A percentile compares a stretch with the other conserved stretches of the same genome.
These are phyloP conservation scores for Channallabes apus DNA, from an alignment of 2,797 vertebrate genomes.

Conservation along the genomic window DNA sequence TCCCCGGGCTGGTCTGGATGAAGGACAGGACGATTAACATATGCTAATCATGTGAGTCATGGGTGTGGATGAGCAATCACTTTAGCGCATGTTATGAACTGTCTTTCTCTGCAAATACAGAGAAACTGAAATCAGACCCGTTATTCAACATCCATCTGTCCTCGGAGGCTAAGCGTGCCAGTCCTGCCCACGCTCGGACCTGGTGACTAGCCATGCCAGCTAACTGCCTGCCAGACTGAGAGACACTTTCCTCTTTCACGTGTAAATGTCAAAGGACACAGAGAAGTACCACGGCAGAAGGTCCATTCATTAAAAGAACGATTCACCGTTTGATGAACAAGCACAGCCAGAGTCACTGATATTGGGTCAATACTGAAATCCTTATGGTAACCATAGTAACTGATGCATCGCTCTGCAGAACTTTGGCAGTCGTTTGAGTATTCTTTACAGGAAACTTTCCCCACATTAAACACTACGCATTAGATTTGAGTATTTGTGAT, in stretches of 20 bases:
- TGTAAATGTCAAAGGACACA: slow-evolving; percentile 24
- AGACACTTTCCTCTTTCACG: slow-evolving; percentile 13
- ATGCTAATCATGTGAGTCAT: slow-evolving; percentile 23
- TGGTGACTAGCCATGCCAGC: slow-evolving; percentile 29
- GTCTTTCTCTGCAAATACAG: slow-evolving; percentile 6
- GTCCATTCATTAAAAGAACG: slow-evolving; percentile 33
- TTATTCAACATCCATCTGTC: slow-evolving; percentile 16
- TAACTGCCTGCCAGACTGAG: slow-evolving; percentile 24
- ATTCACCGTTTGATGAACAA: not conserved
- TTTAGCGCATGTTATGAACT: not conserved
- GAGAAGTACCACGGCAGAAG: slow-evolving; percentile 2
- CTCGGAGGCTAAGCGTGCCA: slow-evolving; percentile 9
- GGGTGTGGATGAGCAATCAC: not conserved
- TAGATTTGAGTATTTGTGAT: not conserved
- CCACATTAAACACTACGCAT: not conserved
- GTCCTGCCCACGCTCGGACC: slow-evolving; percentile 20
- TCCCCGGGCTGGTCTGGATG: not conserved
- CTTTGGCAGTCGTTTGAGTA: not conserved
- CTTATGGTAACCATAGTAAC: not conserved
- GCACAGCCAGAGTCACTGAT: not conserved
- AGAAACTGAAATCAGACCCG: slow-evolving; percentile 3
- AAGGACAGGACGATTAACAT: not conserved
- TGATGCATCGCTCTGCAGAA: not conserved
- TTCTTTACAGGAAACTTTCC: not conserved
- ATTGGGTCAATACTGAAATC: not conserved